Conservation (phyloP, 2,888 invertebrate genomes). For the Megalurothrips usitatus region DNA sequence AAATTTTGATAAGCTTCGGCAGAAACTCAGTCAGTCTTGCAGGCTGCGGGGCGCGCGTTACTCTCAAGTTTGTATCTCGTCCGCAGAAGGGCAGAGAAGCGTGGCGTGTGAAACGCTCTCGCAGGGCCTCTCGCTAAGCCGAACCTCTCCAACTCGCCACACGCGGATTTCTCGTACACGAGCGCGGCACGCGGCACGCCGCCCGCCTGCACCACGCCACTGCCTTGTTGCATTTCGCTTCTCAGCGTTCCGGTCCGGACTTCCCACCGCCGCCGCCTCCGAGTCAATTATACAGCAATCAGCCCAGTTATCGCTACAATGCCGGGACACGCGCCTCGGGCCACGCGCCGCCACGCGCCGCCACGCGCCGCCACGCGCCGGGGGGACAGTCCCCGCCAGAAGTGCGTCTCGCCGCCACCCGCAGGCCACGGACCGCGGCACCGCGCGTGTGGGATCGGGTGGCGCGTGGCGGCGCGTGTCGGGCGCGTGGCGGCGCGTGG, state of each 20-base stretch:
- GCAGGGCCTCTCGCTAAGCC: too few species aligned
- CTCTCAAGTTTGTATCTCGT: too few species aligned
- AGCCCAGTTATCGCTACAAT: neutral
- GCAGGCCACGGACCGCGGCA: neutral
- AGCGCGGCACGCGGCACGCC: neutral
- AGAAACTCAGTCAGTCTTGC: too few species aligned
- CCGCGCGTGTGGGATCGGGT: neutral
- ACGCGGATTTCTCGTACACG: neutral
- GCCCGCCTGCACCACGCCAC: neutral
- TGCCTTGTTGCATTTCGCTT: neutral
- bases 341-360: neutral
- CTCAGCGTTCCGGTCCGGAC: neutral
- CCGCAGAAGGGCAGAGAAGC: too few species aligned
- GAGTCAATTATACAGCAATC: neutral
- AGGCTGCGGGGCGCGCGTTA: too few species aligned
- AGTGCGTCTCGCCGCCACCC: neutral
- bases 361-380: too few species aligned
- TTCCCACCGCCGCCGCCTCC: neutral
- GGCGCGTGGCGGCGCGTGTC: neutral
- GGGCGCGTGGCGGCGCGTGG: neutral
- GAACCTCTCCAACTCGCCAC: too few species aligned
- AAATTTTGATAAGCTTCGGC: too few species aligned
- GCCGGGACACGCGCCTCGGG: neutral
- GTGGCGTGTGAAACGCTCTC: too few species aligned
- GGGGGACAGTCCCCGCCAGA: neutral